phyloP scores from a whole-genome alignment of 2,888 invertebrate genomes.

The Lepeophtheirus nordmannii region DNA sequence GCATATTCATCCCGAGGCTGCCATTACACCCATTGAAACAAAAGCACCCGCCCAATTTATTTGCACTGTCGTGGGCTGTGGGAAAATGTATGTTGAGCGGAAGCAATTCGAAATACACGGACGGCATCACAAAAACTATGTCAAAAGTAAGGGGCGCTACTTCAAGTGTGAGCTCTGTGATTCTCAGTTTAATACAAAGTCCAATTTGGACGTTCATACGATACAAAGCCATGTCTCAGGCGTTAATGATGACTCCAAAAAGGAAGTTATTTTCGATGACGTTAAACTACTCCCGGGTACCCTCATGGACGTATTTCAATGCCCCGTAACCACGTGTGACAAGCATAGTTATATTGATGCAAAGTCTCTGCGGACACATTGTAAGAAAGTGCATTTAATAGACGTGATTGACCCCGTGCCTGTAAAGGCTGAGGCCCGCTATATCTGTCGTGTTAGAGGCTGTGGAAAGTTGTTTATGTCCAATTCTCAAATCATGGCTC shows the following conservation, averaged over 20 bases:
- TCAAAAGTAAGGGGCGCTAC: background rate
- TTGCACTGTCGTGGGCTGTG: background rate
- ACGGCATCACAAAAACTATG: slow-evolving; percentile 14
- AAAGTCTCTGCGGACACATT: slow-evolving; percentile 12
- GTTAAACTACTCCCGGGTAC: slow-evolving; percentile 2
- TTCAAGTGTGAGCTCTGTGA: slow-evolving; percentile 17
- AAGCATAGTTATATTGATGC: slow-evolving; percentile 15
- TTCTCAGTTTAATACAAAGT: slow-evolving; percentile 11
- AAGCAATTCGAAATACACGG: slow-evolving; percentile 12
- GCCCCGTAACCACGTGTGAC: slow-evolving; percentile 3
- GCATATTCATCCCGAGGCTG: slow-evolving; percentile 30
- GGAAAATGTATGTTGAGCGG: slow-evolving; percentile 11
- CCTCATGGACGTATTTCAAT: slow-evolving; percentile 4
- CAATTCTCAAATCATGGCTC: slow-evolving; percentile 11
- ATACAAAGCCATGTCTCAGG: slow-evolving; percentile 8
- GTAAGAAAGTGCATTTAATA: slow-evolving; percentile 11
- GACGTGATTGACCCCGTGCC: background rate
- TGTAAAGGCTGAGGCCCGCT: slow-evolving; percentile 3
- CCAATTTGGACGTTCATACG: slow-evolving; percentile 19
- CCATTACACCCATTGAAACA: slow-evolving; percentile 30
- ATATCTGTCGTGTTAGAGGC: slow-evolving; percentile 11
- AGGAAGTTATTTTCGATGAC: slow-evolving; percentile 14
- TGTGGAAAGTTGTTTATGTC: slow-evolving; percentile 6
- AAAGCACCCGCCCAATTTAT: slow-evolving; percentile 26
- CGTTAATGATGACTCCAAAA: background rate